Evolutionary conservation across 1,140 invertebrate genomes (phyloP).

Genomic region (Neomicropteryx cornuta): DNA sequence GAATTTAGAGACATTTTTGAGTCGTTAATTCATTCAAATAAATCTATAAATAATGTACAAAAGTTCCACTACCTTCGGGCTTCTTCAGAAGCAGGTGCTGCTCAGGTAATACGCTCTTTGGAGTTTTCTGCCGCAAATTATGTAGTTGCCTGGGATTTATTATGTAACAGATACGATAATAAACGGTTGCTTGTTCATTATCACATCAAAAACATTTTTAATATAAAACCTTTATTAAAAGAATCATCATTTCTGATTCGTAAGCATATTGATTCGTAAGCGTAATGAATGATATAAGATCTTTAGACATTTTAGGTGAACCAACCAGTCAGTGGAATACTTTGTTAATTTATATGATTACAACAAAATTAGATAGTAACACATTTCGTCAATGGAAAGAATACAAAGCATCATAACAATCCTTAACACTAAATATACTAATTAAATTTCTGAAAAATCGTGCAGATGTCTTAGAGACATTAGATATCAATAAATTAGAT

Average conservation of each 20-base stretch:
- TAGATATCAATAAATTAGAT: conserved; percentile 4
- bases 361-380: conserved; percentile 3
- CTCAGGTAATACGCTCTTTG: conserved; percentile 14
- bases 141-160: conserved; percentile 4
- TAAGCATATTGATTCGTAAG: conserved; percentile 4
- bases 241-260: conserved; percentile 7
- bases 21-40: conserved; percentile 15
- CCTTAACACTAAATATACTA: neutral
- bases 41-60: conserved; percentile 11
- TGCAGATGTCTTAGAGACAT: too few relatives aligned
- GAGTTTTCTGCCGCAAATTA: conserved; percentile 7
- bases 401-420: too few relatives aligned
- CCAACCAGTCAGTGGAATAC: conserved; percentile 7
- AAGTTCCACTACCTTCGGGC: conserved; percentile 20
- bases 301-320: conserved; percentile 5
- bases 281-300: conserved; percentile 5
- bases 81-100: conserved; percentile 12
- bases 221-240: conserved; percentile 1
- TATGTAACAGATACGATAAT: conserved; percentile 4
- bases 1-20: conserved; percentile 14
- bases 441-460: conserved; percentile 4
- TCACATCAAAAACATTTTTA: conserved; percentile 4
- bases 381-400: conserved; percentile 8
- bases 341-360: conserved; percentile 4
- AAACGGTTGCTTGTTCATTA: conserved; percentile 1